Evolutionary conservation across 2,113 vertebrate species (phyloP).

Genomic region (Podarcis raffonei): DNA sequence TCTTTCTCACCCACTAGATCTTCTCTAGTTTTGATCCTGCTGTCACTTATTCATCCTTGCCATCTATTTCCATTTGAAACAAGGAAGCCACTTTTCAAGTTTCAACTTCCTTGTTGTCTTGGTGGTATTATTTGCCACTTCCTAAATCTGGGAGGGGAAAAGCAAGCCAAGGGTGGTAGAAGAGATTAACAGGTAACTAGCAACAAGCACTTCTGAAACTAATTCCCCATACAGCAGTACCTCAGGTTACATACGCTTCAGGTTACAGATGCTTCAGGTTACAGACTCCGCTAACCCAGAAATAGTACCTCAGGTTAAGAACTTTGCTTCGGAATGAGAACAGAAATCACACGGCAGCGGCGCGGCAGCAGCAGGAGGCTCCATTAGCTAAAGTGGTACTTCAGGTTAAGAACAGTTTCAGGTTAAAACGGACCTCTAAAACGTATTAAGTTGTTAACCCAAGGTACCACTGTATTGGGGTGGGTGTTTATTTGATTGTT

Average conservation of each 20-base stretch:
- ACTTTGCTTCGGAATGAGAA: no score
- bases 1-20: no score
- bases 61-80: background rate
- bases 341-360: no score
- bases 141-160: background rate
- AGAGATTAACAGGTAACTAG: background rate
- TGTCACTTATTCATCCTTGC: background rate
- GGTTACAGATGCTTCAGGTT: no score
- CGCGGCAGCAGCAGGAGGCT: accelerated
- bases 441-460: no score
- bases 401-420: no score
- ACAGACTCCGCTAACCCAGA: no score
- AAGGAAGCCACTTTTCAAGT: background rate
- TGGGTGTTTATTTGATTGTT: background rate
- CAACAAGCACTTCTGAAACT: background rate
- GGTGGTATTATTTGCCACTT: background rate
- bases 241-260: no score
- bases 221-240: background rate
- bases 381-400: no score
- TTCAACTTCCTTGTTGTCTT: background rate
- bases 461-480: background rate
- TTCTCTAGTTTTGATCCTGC: no score
- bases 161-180: background rate
- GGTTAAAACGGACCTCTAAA: no score
- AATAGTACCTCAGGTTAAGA: no score